Percentiles rank a stretch among this genome's conserved stretches.
Conservation (phyloP, 2,888 invertebrate species). For the Aquatica leii region DNA sequence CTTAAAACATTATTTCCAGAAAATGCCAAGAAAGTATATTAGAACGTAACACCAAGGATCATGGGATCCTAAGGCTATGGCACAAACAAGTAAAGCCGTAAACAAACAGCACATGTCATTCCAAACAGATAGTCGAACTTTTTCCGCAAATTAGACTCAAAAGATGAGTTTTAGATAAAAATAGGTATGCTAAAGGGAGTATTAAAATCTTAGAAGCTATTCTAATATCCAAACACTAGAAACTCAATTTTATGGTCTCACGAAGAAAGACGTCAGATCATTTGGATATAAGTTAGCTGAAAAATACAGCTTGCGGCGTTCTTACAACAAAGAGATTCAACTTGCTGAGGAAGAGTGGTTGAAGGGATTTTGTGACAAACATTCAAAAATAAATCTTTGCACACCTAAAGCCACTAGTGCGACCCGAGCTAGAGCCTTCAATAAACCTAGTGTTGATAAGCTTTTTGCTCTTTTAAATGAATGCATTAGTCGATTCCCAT, state of each 20-base stretch:
- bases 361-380: not conserved
- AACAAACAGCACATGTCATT: constrained; percentile 5
- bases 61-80: constrained; percentile 8
- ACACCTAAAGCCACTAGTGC: too few species aligned
- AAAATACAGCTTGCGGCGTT: not conserved
- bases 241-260: constrained; percentile 15
- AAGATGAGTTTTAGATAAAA: constrained; percentile 1
- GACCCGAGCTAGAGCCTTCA: too few species aligned
- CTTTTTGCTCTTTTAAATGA: too few species aligned
- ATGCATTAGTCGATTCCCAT: too few species aligned
- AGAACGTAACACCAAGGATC: not conserved
- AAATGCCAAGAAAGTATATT: too few species aligned
- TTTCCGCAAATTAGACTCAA: not conserved
- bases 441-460: too few species aligned
- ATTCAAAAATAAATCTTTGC: too few species aligned
- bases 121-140: not conserved
- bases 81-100: constrained; percentile 3
- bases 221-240: not conserved
- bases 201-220: constrained; percentile 1
- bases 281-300: constrained; percentile 6
- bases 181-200: not conserved
- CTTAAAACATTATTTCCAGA: too few species aligned
- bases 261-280: not conserved
- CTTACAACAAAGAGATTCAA: not conserved
- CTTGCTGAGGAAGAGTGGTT: not conserved